Percentiles rank a stretch among this genome's conserved stretches.
phyloP scores from a whole-genome alignment of 2,113 vertebrate genomes.

The Hippocampus comes region DNA sequence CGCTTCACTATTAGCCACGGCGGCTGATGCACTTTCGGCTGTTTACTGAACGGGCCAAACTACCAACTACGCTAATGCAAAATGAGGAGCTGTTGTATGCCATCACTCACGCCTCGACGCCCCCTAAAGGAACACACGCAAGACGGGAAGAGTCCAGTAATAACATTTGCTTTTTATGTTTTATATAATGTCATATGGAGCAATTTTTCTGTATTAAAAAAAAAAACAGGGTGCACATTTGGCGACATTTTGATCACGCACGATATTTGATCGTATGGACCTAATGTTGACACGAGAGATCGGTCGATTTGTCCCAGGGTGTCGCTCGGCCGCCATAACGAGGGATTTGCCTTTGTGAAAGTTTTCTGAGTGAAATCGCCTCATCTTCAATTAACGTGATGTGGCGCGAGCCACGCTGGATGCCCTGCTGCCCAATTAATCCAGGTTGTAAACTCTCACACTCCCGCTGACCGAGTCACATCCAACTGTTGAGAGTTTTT shows the following conservation, averaged over 20 bases:
- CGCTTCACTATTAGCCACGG: too few species aligned
- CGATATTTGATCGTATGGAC: not conserved
- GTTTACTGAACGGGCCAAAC: too few species aligned
- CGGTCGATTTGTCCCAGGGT: conserved; percentile 37
- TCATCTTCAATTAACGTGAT: conserved; percentile 81
- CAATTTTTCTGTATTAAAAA: too few species aligned
- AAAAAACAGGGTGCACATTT: too few species aligned
- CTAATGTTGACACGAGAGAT: conserved; percentile 33
- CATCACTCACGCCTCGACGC: too few species aligned
- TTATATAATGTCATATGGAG: too few species aligned
- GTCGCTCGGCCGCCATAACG: conserved; percentile 65
- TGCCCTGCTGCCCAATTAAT: conserved; percentile 90
- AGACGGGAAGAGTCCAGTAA: too few species aligned
- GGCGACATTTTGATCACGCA: not conserved
- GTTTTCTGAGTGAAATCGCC: conserved; percentile 85
- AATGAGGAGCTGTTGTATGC: too few species aligned
- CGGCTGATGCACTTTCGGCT: too few species aligned
- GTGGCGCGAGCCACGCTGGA: conserved; percentile 77
- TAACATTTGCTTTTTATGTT: too few species aligned
- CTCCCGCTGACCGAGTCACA: conserved; percentile 94
- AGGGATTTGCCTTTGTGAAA: conserved; percentile 79
- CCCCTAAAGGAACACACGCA: too few species aligned
- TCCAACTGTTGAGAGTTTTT: conserved; percentile 90
- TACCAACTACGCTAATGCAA: too few species aligned
- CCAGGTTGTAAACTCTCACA: conserved; percentile 84